Conservation (phyloP, 2,797 vertebrate genomes). For the Mico argentatus region DNA sequence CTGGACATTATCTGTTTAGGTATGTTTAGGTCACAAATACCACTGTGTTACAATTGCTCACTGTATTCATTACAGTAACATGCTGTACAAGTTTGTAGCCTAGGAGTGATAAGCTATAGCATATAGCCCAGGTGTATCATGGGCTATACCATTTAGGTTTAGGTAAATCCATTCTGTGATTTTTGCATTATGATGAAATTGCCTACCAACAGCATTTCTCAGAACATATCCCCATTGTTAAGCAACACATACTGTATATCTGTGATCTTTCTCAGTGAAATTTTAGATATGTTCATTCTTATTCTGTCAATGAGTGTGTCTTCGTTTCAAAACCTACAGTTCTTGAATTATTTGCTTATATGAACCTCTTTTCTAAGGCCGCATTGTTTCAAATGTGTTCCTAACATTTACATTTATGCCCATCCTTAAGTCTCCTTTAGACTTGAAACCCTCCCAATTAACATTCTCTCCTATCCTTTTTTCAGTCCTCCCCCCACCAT, state of each 20-base stretch:
- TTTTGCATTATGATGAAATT: background rate
- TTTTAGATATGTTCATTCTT: conserved; percentile 33
- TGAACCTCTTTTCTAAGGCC: conserved; percentile 10
- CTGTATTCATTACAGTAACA: background rate
- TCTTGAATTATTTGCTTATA: conserved; percentile 27
- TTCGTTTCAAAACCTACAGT: background rate
- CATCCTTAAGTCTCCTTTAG: conserved; percentile 20
- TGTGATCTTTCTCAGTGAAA: background rate
- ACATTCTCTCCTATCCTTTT: background rate
- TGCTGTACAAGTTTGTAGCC: background rate
- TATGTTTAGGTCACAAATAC: background rate
- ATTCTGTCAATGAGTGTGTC: background rate
- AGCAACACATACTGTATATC: background rate
- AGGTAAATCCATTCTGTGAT: too few species aligned
- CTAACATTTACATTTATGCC: conserved; percentile 17
- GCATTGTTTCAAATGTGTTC: conserved; percentile 23
- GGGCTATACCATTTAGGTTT: background rate
- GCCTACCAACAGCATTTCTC: background rate
- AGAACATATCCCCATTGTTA: background rate
- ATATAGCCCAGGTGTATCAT: background rate
- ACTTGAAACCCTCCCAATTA: conserved; percentile 33
- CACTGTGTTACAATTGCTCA: background rate
- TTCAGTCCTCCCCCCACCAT: background rate
- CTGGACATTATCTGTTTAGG: background rate
- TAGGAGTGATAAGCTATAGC: background rate